phyloP scores from a whole-genome alignment of 92 coral and sea anemone species.

The Hydrozoanthus gracilis region DNA sequence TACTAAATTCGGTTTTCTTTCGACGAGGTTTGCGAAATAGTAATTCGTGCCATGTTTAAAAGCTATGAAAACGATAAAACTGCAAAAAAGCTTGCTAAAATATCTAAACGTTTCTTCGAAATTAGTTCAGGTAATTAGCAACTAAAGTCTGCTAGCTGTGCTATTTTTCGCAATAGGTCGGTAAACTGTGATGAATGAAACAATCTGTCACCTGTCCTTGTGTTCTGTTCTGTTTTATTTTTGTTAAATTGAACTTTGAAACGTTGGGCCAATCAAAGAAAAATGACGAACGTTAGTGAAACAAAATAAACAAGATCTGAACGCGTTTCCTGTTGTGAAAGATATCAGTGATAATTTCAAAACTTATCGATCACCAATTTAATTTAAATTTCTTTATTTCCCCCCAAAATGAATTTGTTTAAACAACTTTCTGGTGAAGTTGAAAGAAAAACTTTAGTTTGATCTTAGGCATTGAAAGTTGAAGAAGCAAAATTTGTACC shows the following conservation, averaged over 20 bases:
- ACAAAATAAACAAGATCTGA: background rate
- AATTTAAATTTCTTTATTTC: background rate
- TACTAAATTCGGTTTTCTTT: too few relatives aligned
- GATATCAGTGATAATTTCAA: conserved; percentile 17
- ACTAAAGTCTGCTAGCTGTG: too few relatives aligned
- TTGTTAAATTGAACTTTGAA: conserved; percentile 16
- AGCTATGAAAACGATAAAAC: background rate
- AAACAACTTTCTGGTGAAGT: background rate
- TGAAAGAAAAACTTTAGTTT: too few relatives aligned
- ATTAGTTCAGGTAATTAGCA: too few relatives aligned
- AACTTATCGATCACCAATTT: background rate
- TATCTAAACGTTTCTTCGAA: too few relatives aligned
- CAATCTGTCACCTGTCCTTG: conserved; percentile 5
- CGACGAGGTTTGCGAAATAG: too few relatives aligned
- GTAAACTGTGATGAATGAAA: background rate
- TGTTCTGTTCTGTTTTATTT: background rate
- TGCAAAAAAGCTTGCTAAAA: background rate
- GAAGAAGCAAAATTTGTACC: background rate
- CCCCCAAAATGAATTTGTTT: background rate
- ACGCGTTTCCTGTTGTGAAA: conserved; percentile 15
- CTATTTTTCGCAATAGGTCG: too few relatives aligned
- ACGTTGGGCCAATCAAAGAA: conserved; percentile 21
- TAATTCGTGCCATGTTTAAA: background rate
- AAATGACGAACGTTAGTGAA: background rate
- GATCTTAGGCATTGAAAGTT: too few relatives aligned